Conservation (phyloP, 2,113 vertebrate species). For the Syngnathus scovelli region DNA sequence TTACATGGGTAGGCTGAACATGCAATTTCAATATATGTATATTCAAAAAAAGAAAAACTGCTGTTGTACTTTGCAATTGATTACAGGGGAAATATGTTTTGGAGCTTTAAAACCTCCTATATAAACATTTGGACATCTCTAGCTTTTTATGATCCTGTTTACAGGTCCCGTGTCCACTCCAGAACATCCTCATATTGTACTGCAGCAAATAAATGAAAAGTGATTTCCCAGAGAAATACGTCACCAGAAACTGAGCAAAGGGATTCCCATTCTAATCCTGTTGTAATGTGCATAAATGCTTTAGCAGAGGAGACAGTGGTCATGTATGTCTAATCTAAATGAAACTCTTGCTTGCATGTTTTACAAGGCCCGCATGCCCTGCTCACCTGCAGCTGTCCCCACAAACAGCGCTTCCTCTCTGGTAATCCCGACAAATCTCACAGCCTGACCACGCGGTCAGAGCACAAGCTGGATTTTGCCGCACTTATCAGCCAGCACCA, state of each 20-base stretch:
- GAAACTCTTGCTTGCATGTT: constrained; percentile 60
- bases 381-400: constrained; percentile 32
- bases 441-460: constrained; percentile 45
- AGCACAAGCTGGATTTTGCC: constrained; percentile 43
- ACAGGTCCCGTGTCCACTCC: constrained; percentile 40
- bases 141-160: constrained; percentile 56
- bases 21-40: neutral
- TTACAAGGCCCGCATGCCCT: constrained; percentile 42
- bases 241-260: constrained; percentile 62
- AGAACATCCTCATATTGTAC: constrained; percentile 47
- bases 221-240: constrained; percentile 59
- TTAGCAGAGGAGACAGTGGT: constrained; percentile 55
- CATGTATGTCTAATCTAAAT: constrained; percentile 72
- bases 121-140: constrained; percentile 32
- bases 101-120: constrained; percentile 25
- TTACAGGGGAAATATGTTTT: constrained; percentile 22
- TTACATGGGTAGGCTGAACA: neutral
- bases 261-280: constrained; percentile 69
- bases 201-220: constrained; percentile 55
- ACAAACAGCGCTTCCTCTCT: constrained; percentile 38
- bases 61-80: constrained; percentile 8
- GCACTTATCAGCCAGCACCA: constrained; percentile 60
- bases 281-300: constrained; percentile 59
- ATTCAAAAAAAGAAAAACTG: neutral
- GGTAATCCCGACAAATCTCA: constrained; percentile 64